Conservation (phyloP, 92 coral and sea anemone species). For the Bergia puertoricense region DNA sequence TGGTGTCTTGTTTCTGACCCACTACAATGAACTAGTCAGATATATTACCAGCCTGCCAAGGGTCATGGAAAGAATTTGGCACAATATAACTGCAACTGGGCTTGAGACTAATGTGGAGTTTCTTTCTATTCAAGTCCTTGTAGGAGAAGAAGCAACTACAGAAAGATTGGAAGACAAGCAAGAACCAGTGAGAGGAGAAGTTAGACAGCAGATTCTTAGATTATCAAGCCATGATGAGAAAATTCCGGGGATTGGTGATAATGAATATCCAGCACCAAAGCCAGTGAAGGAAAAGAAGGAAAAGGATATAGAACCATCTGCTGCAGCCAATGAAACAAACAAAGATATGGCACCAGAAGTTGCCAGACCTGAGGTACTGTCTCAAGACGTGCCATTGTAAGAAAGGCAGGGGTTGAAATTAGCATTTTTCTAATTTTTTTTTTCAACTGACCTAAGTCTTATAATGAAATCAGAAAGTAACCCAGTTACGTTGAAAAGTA, state of each 20-base stretch:
- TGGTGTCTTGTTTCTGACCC: too few species aligned
- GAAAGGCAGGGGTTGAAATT: too few species aligned
- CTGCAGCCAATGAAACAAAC: not conserved
- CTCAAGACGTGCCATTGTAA: not conserved
- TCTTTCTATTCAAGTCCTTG: not conserved
- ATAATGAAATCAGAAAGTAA: too few species aligned
- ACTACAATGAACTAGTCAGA: not conserved
- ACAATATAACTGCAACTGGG: not conserved
- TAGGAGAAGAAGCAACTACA: not conserved
- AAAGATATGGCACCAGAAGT: not conserved
- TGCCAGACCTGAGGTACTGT: not conserved
- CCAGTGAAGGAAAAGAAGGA: not conserved
- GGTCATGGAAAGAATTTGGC: too few species aligned
- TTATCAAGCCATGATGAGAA: slow-evolving; percentile 42
- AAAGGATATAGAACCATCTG: not conserved
- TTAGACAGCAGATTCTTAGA: not conserved
- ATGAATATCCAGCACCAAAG: slow-evolving; percentile 47
- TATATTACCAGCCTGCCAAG: not conserved
- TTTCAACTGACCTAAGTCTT: too few species aligned
- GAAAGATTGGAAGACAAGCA: slow-evolving; percentile 7
- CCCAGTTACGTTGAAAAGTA: too few species aligned
- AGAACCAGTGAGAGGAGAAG: slow-evolving; percentile 7
- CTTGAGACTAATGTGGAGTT: not conserved
- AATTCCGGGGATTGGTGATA: slow-evolving; percentile 76
- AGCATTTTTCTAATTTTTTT: too few species aligned